Conservation (phyloP, 2,888 invertebrate genomes). For the Tenthredo scrophulariae region DNA sequence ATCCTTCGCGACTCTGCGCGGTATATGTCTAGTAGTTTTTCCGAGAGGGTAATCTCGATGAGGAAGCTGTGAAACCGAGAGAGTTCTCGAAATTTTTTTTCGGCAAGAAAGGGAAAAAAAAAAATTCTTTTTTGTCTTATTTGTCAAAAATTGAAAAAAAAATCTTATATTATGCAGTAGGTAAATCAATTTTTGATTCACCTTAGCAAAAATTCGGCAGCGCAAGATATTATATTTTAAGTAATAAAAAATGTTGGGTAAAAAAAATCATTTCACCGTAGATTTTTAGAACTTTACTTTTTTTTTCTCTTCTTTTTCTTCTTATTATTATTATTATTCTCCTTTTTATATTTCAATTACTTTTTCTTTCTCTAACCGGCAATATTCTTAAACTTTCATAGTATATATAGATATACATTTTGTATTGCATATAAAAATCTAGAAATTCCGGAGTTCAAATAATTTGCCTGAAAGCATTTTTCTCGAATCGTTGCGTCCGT, state of each 20-base stretch:
- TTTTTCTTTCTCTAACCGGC: not conserved
- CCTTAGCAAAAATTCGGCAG: too few relatives aligned
- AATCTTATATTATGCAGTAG: not conserved
- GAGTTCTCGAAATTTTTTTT: not conserved
- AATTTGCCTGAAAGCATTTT: conserved; percentile 36
- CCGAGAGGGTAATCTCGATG: not conserved
- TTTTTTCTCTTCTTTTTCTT: not conserved
- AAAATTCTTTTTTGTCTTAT: too few relatives aligned
- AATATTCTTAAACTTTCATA: conserved; percentile 13
- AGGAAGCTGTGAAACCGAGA: not conserved
- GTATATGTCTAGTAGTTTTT: not conserved
- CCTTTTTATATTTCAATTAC: not conserved
- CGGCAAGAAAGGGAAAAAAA: not conserved
- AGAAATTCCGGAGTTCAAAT: not conserved
- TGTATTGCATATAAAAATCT: not conserved
- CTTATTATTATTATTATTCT: not conserved
- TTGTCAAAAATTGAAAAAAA: not conserved
- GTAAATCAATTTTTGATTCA: too few relatives aligned
- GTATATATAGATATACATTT: not conserved
- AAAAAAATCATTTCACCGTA: not conserved
- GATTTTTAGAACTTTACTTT: not conserved
- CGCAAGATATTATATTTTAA: not conserved
- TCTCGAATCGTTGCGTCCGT: not conserved
- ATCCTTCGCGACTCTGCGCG: not conserved
- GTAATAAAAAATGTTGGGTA: not conserved